Conservation (phyloP, 2,797 vertebrate genomes). For the Sparidentex hasta region DNA sequence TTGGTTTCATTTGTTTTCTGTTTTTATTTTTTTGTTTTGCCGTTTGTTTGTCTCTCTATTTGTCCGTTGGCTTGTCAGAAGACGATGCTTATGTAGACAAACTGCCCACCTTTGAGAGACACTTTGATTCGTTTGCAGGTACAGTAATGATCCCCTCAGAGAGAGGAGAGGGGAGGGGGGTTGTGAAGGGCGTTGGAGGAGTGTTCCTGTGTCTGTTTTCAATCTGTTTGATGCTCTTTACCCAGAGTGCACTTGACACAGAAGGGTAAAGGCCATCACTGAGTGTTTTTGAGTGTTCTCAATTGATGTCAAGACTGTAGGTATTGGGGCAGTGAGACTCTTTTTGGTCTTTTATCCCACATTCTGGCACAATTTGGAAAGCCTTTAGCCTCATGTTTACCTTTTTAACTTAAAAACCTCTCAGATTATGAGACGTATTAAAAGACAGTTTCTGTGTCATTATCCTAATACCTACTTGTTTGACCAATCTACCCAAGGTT, state of each 20-base stretch:
- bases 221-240: slow-evolving; percentile 75
- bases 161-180: slow-evolving; percentile 8
- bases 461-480: slow-evolving; percentile 46
- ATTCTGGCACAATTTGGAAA: neutral
- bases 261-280: slow-evolving; percentile 59
- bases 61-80: slow-evolving; percentile 89
- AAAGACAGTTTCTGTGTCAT: neutral
- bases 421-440: neutral
- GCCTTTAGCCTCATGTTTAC: neutral
- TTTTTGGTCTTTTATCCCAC: neutral
- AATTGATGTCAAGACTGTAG: slow-evolving; percentile 34
- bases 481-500: slow-evolving; percentile 25
- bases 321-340: slow-evolving; percentile 44
- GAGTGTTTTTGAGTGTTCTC: slow-evolving; percentile 47
- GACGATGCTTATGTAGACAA: slow-evolving; percentile 95
- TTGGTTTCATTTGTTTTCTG: slow-evolving; percentile 63
- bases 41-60: slow-evolving; percentile 77
- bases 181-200: slow-evolving; percentile 13
- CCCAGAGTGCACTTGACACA: slow-evolving; percentile 61
- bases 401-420: neutral
- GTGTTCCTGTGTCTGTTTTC: slow-evolving; percentile 52
- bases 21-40: slow-evolving; percentile 65
- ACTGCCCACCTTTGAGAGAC: slow-evolving; percentile 93
- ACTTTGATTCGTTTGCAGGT: slow-evolving; percentile 91
- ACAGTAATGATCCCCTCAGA: slow-evolving; percentile 78